Conservation (phyloP, 2,113 vertebrate genomes). For the Eulemur rufifrons region DNA sequence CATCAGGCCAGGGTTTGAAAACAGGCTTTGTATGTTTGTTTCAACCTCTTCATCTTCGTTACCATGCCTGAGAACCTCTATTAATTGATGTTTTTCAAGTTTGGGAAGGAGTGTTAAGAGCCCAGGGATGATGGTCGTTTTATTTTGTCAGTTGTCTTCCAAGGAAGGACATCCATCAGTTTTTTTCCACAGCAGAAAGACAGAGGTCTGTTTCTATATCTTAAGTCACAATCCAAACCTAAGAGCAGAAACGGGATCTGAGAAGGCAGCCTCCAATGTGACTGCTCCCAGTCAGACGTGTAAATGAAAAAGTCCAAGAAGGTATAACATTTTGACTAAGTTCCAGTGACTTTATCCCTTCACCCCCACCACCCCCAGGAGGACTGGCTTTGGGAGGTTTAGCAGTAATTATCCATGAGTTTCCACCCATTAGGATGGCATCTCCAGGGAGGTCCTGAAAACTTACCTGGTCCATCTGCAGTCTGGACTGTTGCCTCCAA, state of each 20-base stretch:
- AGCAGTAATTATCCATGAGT: not conserved
- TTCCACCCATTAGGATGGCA: not conserved
- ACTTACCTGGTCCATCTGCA: not conserved
- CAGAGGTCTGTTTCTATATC: not conserved
- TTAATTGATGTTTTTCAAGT: not conserved
- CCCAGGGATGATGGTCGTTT: not conserved
- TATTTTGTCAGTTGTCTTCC: not conserved
- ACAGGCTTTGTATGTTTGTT: conserved; percentile 54
- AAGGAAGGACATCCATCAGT: not conserved
- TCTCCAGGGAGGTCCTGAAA: not conserved
- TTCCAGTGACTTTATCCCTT: not conserved
- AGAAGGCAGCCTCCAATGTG: conserved; percentile 40
- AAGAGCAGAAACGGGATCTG: conserved; percentile 48
- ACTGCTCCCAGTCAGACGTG: conserved; percentile 40
- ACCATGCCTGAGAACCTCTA: not conserved
- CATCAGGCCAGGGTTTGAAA: conserved; percentile 65
- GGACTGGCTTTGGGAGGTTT: not conserved
- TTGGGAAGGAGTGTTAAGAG: not conserved
- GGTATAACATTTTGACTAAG: not conserved
- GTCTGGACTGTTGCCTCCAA: not conserved
- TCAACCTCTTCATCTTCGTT: conserved; percentile 25
- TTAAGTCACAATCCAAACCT: conserved; percentile 55
- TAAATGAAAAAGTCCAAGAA: not conserved
- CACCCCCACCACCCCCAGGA: not conserved
- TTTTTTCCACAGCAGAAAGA: not conserved